Percentiles rank a stretch among this genome's conserved stretches.
Conservation (phyloP, 2,888 invertebrate species). For the Pammene aurita region DNA sequence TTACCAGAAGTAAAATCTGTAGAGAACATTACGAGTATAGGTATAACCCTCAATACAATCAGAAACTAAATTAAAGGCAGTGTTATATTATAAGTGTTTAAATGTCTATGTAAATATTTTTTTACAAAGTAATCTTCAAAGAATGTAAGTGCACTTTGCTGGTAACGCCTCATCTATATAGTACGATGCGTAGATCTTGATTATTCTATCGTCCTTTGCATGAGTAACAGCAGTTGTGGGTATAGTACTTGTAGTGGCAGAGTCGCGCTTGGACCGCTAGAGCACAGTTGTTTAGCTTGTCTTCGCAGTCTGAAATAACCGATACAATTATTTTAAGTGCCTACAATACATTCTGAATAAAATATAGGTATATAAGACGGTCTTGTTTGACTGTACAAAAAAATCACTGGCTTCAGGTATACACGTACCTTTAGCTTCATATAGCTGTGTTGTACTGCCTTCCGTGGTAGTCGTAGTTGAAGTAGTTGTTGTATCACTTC, state of each 20-base stretch:
- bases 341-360: no score
- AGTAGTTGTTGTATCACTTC: slow-evolving; percentile 46
- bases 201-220: slow-evolving; percentile 51
- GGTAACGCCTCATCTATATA: neutral
- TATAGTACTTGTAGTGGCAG: slow-evolving; percentile 93
- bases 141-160: no score
- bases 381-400: no score
- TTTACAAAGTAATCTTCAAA: no score
- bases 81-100: no score
- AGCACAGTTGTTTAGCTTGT: slow-evolving; percentile 89
- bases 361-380: no score
- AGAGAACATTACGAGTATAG: no score
- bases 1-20: no score
- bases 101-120: no score
- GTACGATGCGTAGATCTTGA: neutral
- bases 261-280: slow-evolving; percentile 93
- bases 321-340: neutral
- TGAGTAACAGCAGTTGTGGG: slow-evolving; percentile 91
- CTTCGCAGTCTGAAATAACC: slow-evolving; percentile 82
- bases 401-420: no score
- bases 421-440: slow-evolving; percentile 54
- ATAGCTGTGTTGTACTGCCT: slow-evolving; percentile 48
- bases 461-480: slow-evolving; percentile 44
- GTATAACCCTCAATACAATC: no score
- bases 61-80: no score